Percentiles rank a stretch among this genome's conserved stretches.
phyloP scores from a whole-genome alignment of 2,113 vertebrate species.

The Smithornis capensis region DNA sequence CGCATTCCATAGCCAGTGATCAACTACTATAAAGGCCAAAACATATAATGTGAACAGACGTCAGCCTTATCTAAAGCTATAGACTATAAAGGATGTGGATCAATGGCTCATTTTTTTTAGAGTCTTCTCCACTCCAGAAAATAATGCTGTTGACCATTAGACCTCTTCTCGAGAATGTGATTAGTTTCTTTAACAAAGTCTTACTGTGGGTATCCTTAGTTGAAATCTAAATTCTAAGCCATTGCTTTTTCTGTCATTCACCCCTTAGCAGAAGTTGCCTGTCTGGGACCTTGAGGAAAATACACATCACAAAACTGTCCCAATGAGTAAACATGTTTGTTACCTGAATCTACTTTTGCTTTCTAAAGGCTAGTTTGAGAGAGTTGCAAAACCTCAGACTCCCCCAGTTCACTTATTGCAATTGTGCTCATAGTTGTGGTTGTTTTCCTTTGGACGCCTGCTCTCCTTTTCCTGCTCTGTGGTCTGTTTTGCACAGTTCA shows the following conservation, averaged over 20 bases:
- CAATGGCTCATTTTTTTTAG: neutral
- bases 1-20: neutral
- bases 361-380: slow-evolving; percentile 37
- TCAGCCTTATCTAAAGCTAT: neutral
- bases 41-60: neutral
- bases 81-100: neutral
- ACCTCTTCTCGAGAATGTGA: neutral
- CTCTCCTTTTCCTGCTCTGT: slow-evolving; percentile 27
- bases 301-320: neutral
- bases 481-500: slow-evolving; percentile 25
- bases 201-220: neutral
- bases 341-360: slow-evolving; percentile 35
- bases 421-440: slow-evolving; percentile 48
- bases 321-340: slow-evolving; percentile 53
- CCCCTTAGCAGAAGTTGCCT: neutral
- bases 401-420: neutral
- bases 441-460: neutral
- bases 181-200: neutral
- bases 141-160: neutral
- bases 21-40: neutral
- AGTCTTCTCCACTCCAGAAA: neutral
- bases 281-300: slow-evolving; percentile 15
- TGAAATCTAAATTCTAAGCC: neutral
- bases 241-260: neutral
- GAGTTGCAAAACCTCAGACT: slow-evolving; percentile 42